phyloP scores from a whole-genome alignment of 2,113 vertebrate genomes.

The Sarotherodon lohbergeri region DNA sequence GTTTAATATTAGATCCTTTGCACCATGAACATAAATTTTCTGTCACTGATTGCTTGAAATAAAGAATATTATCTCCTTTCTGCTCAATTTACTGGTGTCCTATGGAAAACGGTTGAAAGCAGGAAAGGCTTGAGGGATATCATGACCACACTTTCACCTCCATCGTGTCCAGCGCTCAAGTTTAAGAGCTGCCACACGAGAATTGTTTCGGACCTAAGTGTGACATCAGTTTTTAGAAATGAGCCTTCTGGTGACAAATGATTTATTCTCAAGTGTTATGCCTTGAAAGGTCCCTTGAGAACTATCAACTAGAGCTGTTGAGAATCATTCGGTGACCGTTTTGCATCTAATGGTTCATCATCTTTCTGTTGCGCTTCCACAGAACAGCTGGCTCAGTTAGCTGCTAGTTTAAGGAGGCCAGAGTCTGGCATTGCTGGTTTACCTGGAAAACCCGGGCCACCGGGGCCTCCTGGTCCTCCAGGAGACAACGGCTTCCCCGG shows the following conservation, averaged over 20 bases:
- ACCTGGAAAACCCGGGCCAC: slow-evolving; percentile 86
- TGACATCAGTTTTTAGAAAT: neutral
- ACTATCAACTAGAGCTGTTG: neutral
- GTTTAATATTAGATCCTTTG: slow-evolving; percentile 47
- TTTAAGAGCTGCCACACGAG: neutral
- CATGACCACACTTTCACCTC: slow-evolving; percentile 39
- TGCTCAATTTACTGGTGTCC: slow-evolving; percentile 31
- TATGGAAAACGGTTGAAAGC: slow-evolving; percentile 26
- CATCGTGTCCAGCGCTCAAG: neutral
- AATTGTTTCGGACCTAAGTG: neutral
- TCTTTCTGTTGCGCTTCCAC: slow-evolving; percentile 29
- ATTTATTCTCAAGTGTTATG: neutral
- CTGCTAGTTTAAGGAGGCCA: slow-evolving; percentile 90
- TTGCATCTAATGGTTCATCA: neutral
- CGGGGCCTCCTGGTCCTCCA: slow-evolving; percentile 81
- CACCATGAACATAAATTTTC: slow-evolving; percentile 33
- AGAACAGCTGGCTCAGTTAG: slow-evolving; percentile 94
- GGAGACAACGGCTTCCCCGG: slow-evolving; percentile 93
- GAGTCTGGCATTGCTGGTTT: slow-evolving; percentile 87
- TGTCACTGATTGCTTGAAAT: slow-evolving; percentile 26
- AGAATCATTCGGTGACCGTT: neutral
- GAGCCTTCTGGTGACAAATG: neutral
- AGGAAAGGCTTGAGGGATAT: slow-evolving; percentile 18
- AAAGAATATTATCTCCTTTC: slow-evolving; percentile 41
- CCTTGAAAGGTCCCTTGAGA: neutral